Base-by-base conservation (phyloP, 2,888 invertebrate species). In the Agrypnus murinus region DNA sequence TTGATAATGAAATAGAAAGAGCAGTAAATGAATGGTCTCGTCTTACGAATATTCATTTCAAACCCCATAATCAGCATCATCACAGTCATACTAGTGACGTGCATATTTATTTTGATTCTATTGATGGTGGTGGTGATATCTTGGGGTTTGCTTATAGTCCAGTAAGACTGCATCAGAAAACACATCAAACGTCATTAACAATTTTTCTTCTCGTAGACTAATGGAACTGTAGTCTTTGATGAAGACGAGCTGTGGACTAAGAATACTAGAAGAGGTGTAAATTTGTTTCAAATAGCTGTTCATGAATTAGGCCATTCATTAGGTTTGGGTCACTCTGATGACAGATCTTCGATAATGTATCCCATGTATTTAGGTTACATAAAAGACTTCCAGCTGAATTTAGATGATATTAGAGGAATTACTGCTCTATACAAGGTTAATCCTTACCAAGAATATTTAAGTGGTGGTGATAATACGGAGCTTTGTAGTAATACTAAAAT, bases 1-100 rank as follows among this genome's bases (percentile, higher is more conserved):
- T 93, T 60, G 92, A 93, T 82, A 86, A 87, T 40, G 95, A 94
- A 84, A 88, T 95, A 59, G 89, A 89, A 14, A 91, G 92, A 80
- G 95, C 95, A 50, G 95, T 95, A 85, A 86, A 88, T 65, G 93
- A 94, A 0, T 96, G 96, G 96, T 90, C 92, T 38, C 91, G 92
- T 72, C 90, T 32, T 40, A 50, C 50, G 1, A 43, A 34, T 10
- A 57, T 62, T 3, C 46, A 9, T 9, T 65, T 57, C 25, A 43
- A 25, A 45, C 65, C 38, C 8, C 3, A n/a, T 15, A 9, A 31
- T 10, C 12, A 45, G 9, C 14, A 1, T 3, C 1, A 25, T 3
- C 25, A 25, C 25, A 25, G 25, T 25, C 5, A 25, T 5, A 3
- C 5, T 25, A 34, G 46, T n/a, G 34, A 63, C 10, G 19, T 72